phyloP scores from a whole-genome alignment of 2,113 vertebrate species.

The Heloderma charlesbogerti region DNA sequence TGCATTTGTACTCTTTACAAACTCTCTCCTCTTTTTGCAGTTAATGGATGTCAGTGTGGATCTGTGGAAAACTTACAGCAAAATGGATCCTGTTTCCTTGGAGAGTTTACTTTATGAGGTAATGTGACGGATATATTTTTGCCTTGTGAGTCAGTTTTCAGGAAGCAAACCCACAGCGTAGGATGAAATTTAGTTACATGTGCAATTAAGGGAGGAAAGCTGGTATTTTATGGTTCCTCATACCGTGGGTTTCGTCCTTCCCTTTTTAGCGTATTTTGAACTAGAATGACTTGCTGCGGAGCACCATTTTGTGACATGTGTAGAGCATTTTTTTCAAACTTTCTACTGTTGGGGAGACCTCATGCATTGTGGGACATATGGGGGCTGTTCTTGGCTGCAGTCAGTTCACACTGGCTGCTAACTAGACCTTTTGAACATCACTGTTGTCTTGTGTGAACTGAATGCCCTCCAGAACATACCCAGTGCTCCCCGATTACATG shows the following conservation, averaged over 20 bases:
- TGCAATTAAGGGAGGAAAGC: not conserved
- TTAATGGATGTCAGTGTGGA: slow-evolving; percentile 92
- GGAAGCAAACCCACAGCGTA: not conserved
- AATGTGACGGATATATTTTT: slow-evolving; percentile 38
- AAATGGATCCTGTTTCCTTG: slow-evolving; percentile 91
- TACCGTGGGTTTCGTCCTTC: not conserved
- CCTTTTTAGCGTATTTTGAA: not conserved
- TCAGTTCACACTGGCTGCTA: not conserved
- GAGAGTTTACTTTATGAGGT: slow-evolving; percentile 90
- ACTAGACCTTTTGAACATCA: not conserved
- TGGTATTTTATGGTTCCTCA: not conserved
- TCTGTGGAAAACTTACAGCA: slow-evolving; percentile 91
- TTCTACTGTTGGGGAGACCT: not conserved
- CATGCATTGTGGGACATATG: not conserved
- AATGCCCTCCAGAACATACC: not conserved
- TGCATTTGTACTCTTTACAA: not conserved
- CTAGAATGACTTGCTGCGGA: not conserved
- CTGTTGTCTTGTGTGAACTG: not conserved
- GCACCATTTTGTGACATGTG: not conserved
- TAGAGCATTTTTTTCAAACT: not conserved
- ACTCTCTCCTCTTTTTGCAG: slow-evolving; percentile 73
- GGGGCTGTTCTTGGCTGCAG: not conserved
- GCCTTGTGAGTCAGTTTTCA: not conserved
- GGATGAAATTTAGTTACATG: not conserved
- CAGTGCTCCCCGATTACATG: no score